A percentile compares a stretch with the other conserved stretches of the same genome.
Evolutionary conservation across 2,888 invertebrate genomes (phyloP).

Genomic region (Cephalotes varians): DNA sequence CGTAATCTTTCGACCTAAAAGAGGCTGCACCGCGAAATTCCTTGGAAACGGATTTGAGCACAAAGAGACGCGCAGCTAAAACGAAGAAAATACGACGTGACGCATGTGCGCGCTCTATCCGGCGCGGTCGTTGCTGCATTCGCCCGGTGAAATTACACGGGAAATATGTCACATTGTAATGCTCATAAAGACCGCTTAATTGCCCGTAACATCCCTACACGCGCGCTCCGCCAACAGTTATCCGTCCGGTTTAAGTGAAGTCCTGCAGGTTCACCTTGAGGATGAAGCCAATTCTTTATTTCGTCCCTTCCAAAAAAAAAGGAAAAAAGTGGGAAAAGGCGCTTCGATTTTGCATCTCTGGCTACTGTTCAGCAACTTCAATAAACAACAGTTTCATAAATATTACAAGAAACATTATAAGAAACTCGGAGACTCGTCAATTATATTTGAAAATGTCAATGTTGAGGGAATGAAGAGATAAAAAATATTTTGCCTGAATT

Average conservation of each 20-base stretch:
- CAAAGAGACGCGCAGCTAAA: conserved; percentile 39
- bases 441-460: conserved; percentile 1
- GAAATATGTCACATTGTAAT: conserved; percentile 65
- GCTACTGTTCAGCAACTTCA: neutral
- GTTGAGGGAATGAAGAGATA: neutral
- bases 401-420: neutral
- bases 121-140: conserved; percentile 26
- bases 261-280: conserved; percentile 67
- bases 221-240: conserved; percentile 49
- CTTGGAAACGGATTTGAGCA: conserved; percentile 63
- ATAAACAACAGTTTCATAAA: neutral
- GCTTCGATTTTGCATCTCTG: neutral
- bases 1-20: conserved; percentile 42
- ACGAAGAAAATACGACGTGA: conserved; percentile 42
- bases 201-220: conserved; percentile 61
- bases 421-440: neutral
- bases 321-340: neutral
- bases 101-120: conserved; percentile 43
- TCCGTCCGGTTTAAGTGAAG: conserved; percentile 70
- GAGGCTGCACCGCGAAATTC: conserved; percentile 45
- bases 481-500: neutral
- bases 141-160: conserved; percentile 57
- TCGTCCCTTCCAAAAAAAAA: neutral
- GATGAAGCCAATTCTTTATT: conserved; percentile 61
- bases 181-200: conserved; percentile 72